Evolutionary conservation across 1,140 invertebrate genomes (phyloP).

Genomic region (Thaumatotibia leucotreta): DNA sequence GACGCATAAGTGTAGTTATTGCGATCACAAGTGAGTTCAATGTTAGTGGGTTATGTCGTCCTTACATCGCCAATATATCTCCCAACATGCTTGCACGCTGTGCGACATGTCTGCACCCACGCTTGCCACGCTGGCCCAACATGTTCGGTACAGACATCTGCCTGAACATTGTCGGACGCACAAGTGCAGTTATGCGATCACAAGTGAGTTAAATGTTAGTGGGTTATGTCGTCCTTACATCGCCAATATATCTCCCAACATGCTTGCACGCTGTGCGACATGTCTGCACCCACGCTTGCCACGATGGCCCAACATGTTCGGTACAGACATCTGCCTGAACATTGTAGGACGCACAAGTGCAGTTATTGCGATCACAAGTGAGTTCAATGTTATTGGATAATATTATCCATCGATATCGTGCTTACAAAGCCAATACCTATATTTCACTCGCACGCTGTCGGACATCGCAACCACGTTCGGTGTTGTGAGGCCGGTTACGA

Average conservation of each 20-base stretch:
- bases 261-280: slow-evolving; percentile 93
- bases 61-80: too few relatives aligned
- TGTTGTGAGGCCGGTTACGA: too few relatives aligned
- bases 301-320: slow-evolving; percentile 88
- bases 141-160: slow-evolving; percentile 90
- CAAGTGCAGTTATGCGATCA: slow-evolving; percentile 87
- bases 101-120: slow-evolving; percentile 94
- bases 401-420: too few relatives aligned
- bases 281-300: slow-evolving; percentile 89
- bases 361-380: slow-evolving; percentile 83
- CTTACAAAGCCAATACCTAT: too few relatives aligned
- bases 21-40: slow-evolving; percentile 82
- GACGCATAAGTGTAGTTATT: slow-evolving; percentile 86
- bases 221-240: too few relatives aligned
- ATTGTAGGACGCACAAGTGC: slow-evolving; percentile 85
- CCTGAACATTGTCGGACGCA: slow-evolving; percentile 79
- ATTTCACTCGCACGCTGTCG: too few relatives aligned
- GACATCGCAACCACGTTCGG: too few relatives aligned
- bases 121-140: slow-evolving; percentile 85
- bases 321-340: slow-evolving; percentile 84
- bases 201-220: too few relatives aligned
- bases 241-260: slow-evolving; percentile 94
- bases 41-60: too few relatives aligned
- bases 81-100: slow-evolving; percentile 90
- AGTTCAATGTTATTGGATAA: too few relatives aligned